These are phyloP conservation scores for Montifringilla adamsi DNA, from an alignment of 2,113 vertebrate genomes.

Conservation along the genomic window DNA sequence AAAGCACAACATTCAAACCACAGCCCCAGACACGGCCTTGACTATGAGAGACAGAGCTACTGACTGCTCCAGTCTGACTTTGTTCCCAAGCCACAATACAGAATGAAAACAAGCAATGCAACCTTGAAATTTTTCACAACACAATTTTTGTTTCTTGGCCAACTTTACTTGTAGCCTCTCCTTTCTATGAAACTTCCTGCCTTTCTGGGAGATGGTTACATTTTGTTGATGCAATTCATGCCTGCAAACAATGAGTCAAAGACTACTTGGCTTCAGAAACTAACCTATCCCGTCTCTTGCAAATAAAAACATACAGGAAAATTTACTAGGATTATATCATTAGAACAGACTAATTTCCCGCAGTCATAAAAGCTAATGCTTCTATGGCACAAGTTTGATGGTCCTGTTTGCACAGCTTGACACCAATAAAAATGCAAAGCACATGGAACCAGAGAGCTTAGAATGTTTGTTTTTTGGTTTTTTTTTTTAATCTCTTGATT, in stretches of 20 bases:
- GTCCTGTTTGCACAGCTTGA: neutral
- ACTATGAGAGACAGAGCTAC: neutral
- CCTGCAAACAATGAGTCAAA: conserved; percentile 35
- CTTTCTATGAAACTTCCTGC: conserved; percentile 32
- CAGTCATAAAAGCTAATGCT: neutral
- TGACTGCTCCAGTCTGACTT: neutral
- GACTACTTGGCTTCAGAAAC: neutral
- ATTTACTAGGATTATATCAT: neutral
- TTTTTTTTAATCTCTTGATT: neutral
- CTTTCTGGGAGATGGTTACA: conserved; percentile 2
- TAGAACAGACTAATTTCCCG: neutral
- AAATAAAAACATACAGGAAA: neutral
- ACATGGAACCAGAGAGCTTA: neutral
- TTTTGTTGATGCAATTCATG: neutral
- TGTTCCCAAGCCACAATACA: conserved; percentile 3
- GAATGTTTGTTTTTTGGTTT: neutral
- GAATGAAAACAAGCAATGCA: conserved; percentile 37
- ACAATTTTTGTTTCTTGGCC: conserved; percentile 19
- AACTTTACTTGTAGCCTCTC: neutral
- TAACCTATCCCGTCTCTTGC: neutral
- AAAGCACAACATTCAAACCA: neutral
- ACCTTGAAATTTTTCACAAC: conserved; percentile 57
- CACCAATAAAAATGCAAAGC: neutral
- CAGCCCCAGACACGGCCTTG: conserved; percentile 27
- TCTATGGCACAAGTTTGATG: neutral